These are phyloP conservation scores for Crotalus viridis DNA, from an alignment of 2,113 vertebrate species.

Conservation along the genomic window DNA sequence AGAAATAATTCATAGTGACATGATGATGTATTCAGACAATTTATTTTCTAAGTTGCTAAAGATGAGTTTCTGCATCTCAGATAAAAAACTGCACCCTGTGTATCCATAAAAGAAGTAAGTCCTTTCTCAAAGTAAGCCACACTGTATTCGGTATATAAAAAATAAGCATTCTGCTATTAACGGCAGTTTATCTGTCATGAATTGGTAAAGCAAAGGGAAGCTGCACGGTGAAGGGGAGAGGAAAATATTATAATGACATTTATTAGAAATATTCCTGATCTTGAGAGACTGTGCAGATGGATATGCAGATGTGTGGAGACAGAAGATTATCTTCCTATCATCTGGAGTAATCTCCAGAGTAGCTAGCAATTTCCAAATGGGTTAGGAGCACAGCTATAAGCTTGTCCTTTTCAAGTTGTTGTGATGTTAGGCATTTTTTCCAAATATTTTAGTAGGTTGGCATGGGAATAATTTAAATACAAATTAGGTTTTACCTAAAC, in stretches of 20 bases:
- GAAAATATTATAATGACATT: constrained; percentile 58
- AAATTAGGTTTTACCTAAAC: background rate
- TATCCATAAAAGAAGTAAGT: constrained; percentile 37
- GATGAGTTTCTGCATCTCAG: constrained; percentile 39
- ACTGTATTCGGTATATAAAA: constrained; percentile 31
- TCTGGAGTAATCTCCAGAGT: constrained; percentile 61
- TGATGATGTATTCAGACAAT: background rate
- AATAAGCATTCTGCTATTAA: constrained; percentile 45
- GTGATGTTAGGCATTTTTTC: constrained; percentile 33
- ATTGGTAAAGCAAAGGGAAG: constrained; percentile 44
- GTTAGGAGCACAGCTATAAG: constrained; percentile 40
- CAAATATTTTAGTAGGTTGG: constrained; percentile 1
- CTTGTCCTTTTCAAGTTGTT: constrained; percentile 3
- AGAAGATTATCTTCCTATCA: constrained; percentile 58
- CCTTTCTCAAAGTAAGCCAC: constrained; percentile 31
- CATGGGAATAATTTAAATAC: background rate
- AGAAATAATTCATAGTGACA: background rate
- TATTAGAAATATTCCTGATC: constrained; percentile 59
- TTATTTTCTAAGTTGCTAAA: constrained; percentile 24
- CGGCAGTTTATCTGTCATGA: constrained; percentile 47
- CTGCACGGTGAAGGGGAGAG: background rate
- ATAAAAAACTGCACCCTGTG: constrained; percentile 45
- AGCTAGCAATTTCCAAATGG: constrained; percentile 54
- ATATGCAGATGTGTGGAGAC: constrained; percentile 60
- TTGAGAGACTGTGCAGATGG: constrained; percentile 59